Conservation (phyloP, 2,113 vertebrate genomes). For the Craseonycteris thonglongyai region DNA sequence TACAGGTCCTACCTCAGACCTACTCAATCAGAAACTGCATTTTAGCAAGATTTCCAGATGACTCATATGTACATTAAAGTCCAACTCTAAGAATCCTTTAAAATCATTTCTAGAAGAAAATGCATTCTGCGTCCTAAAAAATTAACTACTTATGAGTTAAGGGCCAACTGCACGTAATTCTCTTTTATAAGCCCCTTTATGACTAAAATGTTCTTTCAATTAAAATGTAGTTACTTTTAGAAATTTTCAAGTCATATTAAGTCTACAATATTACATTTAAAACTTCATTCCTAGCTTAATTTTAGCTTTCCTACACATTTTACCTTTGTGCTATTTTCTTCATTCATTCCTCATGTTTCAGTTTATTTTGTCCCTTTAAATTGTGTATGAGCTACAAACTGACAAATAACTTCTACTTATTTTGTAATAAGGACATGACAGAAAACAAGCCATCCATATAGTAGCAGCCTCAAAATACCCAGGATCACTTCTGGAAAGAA, state of each 20-base stretch:
- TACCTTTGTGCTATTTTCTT: constrained; percentile 9
- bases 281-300: background rate
- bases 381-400: background rate
- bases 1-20: background rate
- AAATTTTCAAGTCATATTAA: background rate
- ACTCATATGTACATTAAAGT: background rate
- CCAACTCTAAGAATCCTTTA: constrained; percentile 15
- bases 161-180: background rate
- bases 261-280: background rate
- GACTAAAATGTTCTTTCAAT: background rate
- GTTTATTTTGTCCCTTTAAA: background rate
- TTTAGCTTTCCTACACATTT: background rate
- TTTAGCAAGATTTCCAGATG: background rate
- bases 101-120: constrained; percentile 9
- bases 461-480: background rate
- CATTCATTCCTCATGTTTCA: background rate
- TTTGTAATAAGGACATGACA: background rate
- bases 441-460: background rate
- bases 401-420: background rate
- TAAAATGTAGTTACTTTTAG: constrained; percentile 2
- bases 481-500: background rate
- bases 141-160: background rate
- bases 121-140: background rate
- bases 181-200: background rate
- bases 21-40: background rate